Evolutionary conservation across 2,888 invertebrate genomes (phyloP).

Genomic region (Chrysotoxum bicinctum): DNA sequence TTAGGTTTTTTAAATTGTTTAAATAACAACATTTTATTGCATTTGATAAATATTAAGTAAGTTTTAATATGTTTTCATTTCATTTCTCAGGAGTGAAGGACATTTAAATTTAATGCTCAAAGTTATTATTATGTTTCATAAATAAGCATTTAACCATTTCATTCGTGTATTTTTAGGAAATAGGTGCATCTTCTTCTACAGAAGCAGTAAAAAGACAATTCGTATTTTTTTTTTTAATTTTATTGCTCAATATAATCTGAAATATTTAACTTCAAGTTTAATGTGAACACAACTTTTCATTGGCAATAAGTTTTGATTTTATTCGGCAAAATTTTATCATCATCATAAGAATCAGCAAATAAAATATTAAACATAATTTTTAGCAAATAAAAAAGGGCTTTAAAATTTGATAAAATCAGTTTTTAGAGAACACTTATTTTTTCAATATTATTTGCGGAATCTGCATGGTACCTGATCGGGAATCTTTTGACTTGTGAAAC

Average conservation of each 20-base stretch:
- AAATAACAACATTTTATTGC: background rate
- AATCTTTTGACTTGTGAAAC: no score
- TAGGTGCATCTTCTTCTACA: background rate
- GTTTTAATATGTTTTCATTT: background rate
- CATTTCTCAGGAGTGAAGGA: background rate
- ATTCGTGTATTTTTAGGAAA: background rate
- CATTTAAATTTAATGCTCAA: background rate
- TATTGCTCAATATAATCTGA: background rate
- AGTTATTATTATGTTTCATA: background rate
- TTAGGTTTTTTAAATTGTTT: no score
- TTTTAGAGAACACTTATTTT: no score
- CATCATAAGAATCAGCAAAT: background rate
- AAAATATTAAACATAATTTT: background rate
- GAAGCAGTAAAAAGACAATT: conserved; percentile 8
- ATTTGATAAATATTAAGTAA: background rate
- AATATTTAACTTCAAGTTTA: background rate
- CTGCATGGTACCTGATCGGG: no score
- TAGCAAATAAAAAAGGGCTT: background rate
- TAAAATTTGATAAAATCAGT: no score
- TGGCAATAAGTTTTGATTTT: background rate
- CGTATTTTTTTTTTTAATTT: background rate
- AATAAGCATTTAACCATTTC: background rate
- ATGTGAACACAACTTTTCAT: background rate
- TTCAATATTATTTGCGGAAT: no score
- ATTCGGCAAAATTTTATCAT: background rate